Percentiles rank a stretch among this genome's conserved stretches.
phyloP scores from a whole-genome alignment of 2,888 invertebrate species.

The Plebejus argus region DNA sequence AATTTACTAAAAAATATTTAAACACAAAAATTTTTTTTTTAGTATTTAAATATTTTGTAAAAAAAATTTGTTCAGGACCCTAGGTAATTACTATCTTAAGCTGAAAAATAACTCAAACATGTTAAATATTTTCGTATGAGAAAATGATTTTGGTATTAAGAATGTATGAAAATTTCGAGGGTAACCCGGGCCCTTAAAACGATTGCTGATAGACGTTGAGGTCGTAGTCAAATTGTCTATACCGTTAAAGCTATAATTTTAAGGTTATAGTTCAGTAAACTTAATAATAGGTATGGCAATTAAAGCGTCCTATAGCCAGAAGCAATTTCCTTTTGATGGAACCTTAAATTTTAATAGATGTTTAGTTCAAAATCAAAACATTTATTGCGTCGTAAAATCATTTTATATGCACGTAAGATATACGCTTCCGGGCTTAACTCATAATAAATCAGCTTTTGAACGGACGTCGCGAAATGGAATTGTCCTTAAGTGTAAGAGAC shows the following conservation, averaged over 20 bases:
- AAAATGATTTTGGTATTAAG: too few species aligned
- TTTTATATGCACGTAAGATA: not conserved
- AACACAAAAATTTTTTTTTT: too few species aligned
- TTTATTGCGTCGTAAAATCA: not conserved
- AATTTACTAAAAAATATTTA: too few species aligned
- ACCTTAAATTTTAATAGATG: not conserved
- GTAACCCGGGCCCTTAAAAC: too few species aligned
- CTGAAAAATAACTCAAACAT: too few species aligned
- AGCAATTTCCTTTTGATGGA: constrained; percentile 12
- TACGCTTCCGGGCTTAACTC: not conserved
- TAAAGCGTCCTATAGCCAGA: not conserved
- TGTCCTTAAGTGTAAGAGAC: not conserved
- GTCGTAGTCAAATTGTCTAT: not conserved
- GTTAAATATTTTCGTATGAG: too few species aligned
- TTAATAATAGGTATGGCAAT: not conserved
- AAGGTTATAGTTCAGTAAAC: not conserved
- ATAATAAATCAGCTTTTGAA: not conserved
- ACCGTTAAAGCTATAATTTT: not conserved
- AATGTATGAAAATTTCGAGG: too few species aligned
- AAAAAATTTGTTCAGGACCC: too few species aligned
- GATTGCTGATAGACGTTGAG: not conserved
- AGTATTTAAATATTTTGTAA: too few species aligned
- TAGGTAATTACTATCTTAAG: too few species aligned
- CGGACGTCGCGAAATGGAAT: not conserved
- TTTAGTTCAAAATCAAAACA: not conserved